Percentiles rank a stretch among this genome's conserved stretches.
phyloP scores from a whole-genome alignment of 2,113 vertebrate species.

The Erinaceus europaeus region DNA sequence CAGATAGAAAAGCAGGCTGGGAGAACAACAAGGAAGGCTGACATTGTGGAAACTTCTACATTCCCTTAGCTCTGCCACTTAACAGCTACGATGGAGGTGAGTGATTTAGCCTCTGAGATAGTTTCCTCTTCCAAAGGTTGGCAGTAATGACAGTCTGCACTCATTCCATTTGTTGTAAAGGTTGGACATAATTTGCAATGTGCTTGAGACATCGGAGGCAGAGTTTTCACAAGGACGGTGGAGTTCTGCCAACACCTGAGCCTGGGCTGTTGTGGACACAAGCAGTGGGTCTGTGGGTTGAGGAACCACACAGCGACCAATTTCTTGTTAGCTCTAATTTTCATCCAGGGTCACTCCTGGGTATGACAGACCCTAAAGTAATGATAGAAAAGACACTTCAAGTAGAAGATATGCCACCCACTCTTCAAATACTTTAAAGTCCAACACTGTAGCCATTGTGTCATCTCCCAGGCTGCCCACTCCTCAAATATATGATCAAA shows the following conservation, averaged over 20 bases:
- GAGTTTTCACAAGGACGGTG: not conserved
- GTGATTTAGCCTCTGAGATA: not conserved
- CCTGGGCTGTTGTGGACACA: not conserved
- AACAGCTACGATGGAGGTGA: not conserved
- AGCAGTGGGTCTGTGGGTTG: accelerated
- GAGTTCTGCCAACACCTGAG: not conserved
- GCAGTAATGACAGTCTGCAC: not conserved
- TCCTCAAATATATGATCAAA: not conserved
- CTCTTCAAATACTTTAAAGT: too few relatives aligned
- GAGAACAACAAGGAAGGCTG: not conserved
- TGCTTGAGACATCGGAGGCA: not conserved
- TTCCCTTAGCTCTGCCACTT: not conserved
- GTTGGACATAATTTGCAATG: not conserved
- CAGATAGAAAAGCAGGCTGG: not conserved
- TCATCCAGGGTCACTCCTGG: not conserved
- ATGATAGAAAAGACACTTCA: not conserved
- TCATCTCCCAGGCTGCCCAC: too few relatives aligned
- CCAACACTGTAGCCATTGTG: too few relatives aligned
- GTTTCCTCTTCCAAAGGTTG: not conserved
- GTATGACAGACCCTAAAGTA: not conserved
- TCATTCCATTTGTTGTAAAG: not conserved
- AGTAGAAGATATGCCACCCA: too few relatives aligned
- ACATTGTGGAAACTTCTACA: not conserved
- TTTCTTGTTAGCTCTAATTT: not conserved
- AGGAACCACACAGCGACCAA: too few relatives aligned